phyloP scores from a whole-genome alignment of 2,888 invertebrate genomes.

The Frankliniella fusca region DNA sequence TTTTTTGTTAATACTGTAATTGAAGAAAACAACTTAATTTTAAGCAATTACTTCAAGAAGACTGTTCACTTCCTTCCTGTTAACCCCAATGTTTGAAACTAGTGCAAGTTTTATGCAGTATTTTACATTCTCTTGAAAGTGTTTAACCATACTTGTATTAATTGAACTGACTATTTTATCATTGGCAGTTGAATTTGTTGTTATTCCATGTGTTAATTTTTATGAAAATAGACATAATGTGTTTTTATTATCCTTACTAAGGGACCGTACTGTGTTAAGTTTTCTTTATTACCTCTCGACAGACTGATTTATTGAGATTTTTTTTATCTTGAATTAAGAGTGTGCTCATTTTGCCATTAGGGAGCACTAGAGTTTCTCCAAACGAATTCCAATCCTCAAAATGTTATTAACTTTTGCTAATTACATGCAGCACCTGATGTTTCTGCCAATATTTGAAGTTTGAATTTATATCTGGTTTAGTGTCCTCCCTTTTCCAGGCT shows the following conservation, averaged over 20 bases:
- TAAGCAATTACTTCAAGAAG: background rate
- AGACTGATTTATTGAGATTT: background rate
- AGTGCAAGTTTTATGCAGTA: background rate
- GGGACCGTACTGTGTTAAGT: background rate
- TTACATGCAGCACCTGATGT: background rate
- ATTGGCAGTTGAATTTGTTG: background rate
- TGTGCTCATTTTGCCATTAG: background rate
- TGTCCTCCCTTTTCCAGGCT: background rate
- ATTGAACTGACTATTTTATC: background rate
- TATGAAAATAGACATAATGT: slow-evolving; percentile 17
- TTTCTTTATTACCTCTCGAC: background rate
- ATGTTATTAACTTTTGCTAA: background rate
- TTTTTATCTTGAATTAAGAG: background rate
- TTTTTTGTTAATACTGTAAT: background rate
- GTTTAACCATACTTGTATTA: background rate
- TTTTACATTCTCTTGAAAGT: background rate
- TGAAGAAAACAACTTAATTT: background rate
- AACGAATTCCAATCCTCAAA: background rate
- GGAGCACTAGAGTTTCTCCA: background rate
- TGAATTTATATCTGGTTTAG: background rate
- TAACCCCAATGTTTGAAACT: too few species aligned
- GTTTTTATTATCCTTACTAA: background rate
- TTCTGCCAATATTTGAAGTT: background rate
- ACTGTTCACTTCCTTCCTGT: too few species aligned
- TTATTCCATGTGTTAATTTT: slow-evolving; percentile 24